These are phyloP conservation scores for Paedocypris sp. DNA, from an alignment of 2,113 vertebrate genomes.

Conservation along the genomic window DNA sequence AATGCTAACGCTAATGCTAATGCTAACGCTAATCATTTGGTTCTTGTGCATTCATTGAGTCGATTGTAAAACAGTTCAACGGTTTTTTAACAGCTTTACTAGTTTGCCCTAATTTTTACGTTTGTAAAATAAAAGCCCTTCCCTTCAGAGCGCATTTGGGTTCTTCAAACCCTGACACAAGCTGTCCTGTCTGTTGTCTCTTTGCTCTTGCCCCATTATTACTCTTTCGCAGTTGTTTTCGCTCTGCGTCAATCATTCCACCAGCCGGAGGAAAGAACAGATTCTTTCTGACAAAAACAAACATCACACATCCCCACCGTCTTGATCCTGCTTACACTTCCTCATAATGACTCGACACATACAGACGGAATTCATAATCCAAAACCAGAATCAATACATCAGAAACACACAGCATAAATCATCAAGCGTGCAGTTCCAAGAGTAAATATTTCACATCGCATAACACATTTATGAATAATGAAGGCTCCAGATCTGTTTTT, in stretches of 20 bases:
- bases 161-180: too few relatives aligned
- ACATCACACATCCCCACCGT: background rate
- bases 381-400: background rate
- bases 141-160: too few relatives aligned
- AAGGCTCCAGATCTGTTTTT: background rate
- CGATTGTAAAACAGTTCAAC: too few relatives aligned
- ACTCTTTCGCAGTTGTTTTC: conserved; percentile 31
- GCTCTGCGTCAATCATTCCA: conserved; percentile 25
- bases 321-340: background rate
- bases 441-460: conserved; percentile 2
- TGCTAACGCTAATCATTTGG: too few relatives aligned
- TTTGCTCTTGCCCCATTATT: conserved; percentile 18
- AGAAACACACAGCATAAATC: conserved; percentile 15
- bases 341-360: background rate
- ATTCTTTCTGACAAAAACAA: conserved; percentile 15
- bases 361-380: background rate
- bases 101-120: too few relatives aligned
- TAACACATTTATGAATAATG: conserved; percentile 12
- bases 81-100: too few relatives aligned
- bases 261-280: conserved; percentile 2
- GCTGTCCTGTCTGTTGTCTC: conserved; percentile 23
- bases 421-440: background rate
- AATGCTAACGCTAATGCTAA: too few relatives aligned
- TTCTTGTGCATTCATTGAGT: too few relatives aligned
- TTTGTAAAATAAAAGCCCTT: too few relatives aligned